Conservation (phyloP, 64 coral and sea anemone genomes). For the Porites lutea region DNA sequence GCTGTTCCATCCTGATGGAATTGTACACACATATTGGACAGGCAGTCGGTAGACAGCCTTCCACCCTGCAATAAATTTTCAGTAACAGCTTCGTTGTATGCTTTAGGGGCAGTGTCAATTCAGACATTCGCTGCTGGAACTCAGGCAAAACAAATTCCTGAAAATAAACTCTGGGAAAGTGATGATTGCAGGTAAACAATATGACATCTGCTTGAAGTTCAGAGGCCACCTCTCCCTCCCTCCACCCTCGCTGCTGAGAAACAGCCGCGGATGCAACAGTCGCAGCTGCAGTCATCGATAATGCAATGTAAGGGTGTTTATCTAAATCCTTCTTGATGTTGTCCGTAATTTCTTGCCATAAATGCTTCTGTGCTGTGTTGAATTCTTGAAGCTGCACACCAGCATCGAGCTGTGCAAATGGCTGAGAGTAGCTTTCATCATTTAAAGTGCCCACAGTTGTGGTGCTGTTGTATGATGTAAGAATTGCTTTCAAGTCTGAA, state of each 20-base stretch:
- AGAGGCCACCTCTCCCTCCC: constrained; percentile 12
- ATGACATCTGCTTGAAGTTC: constrained; percentile 65
- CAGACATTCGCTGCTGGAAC: constrained; percentile 88
- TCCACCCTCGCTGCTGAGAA: constrained; percentile 79
- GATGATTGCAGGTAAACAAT: constrained; percentile 90
- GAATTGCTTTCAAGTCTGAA: constrained; percentile 28
- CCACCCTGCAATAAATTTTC: constrained; percentile 59
- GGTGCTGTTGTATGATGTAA: background rate
- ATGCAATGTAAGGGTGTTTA: constrained; percentile 74
- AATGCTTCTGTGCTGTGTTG: constrained; percentile 24
- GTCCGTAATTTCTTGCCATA: constrained; percentile 86
- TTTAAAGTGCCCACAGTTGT: background rate
- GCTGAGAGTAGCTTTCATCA: background rate
- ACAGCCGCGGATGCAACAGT: constrained; percentile 90
- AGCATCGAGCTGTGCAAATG: background rate
- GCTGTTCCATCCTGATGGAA: constrained; percentile 80
- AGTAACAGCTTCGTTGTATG: constrained; percentile 78
- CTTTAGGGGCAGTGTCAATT: constrained; percentile 68
- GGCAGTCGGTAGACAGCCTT: constrained; percentile 65
- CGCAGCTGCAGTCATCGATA: constrained; percentile 84
- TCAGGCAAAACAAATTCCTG: constrained; percentile 82
- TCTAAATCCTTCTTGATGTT: constrained; percentile 93
- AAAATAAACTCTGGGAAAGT: constrained; percentile 92
- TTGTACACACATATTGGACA: constrained; percentile 95
- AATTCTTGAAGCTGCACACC: constrained; percentile 27